phyloP scores from a whole-genome alignment of 2,797 vertebrate genomes.

The Sebastes melanostomus region DNA sequence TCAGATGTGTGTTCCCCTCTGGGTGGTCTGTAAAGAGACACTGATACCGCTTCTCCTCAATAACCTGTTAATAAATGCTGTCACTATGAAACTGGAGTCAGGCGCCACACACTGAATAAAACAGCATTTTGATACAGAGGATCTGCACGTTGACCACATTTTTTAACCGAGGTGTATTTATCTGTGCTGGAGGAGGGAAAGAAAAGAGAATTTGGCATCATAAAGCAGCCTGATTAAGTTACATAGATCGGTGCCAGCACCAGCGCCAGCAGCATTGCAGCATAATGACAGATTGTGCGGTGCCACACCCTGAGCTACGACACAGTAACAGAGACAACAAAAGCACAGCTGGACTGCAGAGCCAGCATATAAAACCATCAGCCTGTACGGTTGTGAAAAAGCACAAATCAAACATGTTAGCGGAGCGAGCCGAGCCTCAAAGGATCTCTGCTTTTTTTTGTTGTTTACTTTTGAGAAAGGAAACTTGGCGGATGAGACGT shows the following conservation, averaged over 20 bases:
- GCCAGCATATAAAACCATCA: conserved; percentile 27
- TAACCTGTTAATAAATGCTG: conserved; percentile 53
- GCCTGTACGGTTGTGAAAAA: conserved; percentile 49
- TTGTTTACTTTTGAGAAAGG: conserved; percentile 65
- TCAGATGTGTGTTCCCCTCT: conserved; percentile 47
- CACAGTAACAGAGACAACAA: conserved; percentile 61
- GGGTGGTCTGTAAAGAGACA: conserved; percentile 72
- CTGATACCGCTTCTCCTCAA: conserved; percentile 45
- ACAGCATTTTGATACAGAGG: conserved; percentile 32
- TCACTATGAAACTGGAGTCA: conserved; percentile 49
- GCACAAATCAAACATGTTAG: conserved; percentile 49
- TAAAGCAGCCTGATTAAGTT: conserved; percentile 59
- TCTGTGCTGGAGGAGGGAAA: conserved; percentile 22
- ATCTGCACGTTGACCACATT: conserved; percentile 18
- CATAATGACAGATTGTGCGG: conserved; percentile 54
- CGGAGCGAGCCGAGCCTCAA: conserved; percentile 45
- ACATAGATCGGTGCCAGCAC: conserved; percentile 32
- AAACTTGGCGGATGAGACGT: conserved; percentile 50
- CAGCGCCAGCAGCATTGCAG: conserved; percentile 12
- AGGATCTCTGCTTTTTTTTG: conserved; percentile 40
- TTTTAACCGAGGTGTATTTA: conserved; percentile 30
- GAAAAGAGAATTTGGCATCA: conserved; percentile 53
- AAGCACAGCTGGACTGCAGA: conserved; percentile 73
- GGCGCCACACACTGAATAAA: conserved; percentile 41
- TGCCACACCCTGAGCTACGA: conserved; percentile 62